phyloP scores from a whole-genome alignment of 1,140 invertebrate genomes.

The Melitaea cinxia region DNA sequence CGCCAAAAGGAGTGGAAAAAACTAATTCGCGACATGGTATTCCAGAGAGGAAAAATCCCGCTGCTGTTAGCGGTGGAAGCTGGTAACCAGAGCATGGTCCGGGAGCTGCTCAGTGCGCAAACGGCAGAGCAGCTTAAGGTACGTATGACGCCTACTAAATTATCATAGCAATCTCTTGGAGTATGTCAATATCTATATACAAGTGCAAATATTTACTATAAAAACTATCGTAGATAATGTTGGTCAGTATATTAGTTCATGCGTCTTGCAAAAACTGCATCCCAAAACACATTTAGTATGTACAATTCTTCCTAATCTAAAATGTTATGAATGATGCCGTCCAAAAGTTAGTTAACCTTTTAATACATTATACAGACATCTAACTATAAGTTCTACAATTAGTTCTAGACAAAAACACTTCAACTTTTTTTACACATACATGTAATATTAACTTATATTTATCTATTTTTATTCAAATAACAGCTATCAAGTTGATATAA shows the following conservation, averaged over 20 bases:
- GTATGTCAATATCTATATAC: neutral
- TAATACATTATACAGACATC: too few relatives aligned
- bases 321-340: too few relatives aligned
- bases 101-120: conserved; percentile 93
- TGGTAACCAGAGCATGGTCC: conserved; percentile 95
- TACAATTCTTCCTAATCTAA: too few relatives aligned
- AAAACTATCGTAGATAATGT: too few relatives aligned
- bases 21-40: conserved; percentile 81
- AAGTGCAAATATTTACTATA: neutral
- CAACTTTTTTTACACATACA: neutral
- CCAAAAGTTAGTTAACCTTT: too few relatives aligned
- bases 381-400: too few relatives aligned
- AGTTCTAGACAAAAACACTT: too few relatives aligned
- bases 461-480: too few relatives aligned
- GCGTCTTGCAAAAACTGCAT: too few relatives aligned
- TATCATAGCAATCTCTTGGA: neutral
- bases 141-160: conserved; percentile 20
- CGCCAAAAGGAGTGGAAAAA: conserved; percentile 81
- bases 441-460: conserved; percentile 8
- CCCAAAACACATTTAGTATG: too few relatives aligned
- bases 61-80: conserved; percentile 95
- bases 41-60: conserved; percentile 95
- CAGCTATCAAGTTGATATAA: too few relatives aligned
- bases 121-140: conserved; percentile 90
- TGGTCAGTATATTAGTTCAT: too few relatives aligned